Base-by-base conservation (phyloP, 2,113 vertebrate genomes). In the Typhlomys cinereus region DNA sequence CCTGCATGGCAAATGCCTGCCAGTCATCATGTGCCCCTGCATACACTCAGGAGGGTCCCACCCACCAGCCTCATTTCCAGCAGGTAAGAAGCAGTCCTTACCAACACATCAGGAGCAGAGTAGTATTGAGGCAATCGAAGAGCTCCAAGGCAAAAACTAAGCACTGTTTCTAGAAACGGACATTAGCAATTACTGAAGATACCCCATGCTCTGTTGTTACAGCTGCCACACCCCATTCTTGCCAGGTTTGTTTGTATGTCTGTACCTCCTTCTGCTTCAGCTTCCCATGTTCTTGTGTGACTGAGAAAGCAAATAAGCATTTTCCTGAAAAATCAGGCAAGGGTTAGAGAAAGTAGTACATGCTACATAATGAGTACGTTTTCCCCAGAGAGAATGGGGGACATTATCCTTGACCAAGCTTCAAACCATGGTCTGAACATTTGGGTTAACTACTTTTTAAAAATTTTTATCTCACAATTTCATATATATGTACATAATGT, bases 161-260 rank as follows among this genome's bases (percentile, higher is more conserved):
- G 76, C 62, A 70, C 54, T 36, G 17, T 76, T 93, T 66, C 91
- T 76, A 67, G 78, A 61, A 74, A 2, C 20, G 41, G 75, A 79
- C 86, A 52, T 71, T 69, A 44, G 80, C 75, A n/a, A 61, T 95
- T 90, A 17, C 80, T 73, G 75, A 79, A 76, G 86, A 93, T 61
- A 48, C 74, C 89, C 90, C 93, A 81, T 86, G 89, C 86, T 81
- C 48, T 84, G 74, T 70, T 71, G 14, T 64, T 87, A 57, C 50
- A 71, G 73, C 44, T 3, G 44, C 82, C 90, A 36, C 81, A 57
- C 82, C 90, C 79, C 64, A 11, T 67, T 86, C 80, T 75, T 41
- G 1, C 64, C 54, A 66, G 66, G 64, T 71, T 21, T 70, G 29
- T 21, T 17, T 34, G 29, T 59, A 15, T 31, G 31, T 90, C 78